A percentile compares a stretch with the other conserved stretches of the same genome.
These are phyloP conservation scores for Scaptomyza montana DNA, from an alignment of 1,140 invertebrate species.

Conservation along the genomic window DNA sequence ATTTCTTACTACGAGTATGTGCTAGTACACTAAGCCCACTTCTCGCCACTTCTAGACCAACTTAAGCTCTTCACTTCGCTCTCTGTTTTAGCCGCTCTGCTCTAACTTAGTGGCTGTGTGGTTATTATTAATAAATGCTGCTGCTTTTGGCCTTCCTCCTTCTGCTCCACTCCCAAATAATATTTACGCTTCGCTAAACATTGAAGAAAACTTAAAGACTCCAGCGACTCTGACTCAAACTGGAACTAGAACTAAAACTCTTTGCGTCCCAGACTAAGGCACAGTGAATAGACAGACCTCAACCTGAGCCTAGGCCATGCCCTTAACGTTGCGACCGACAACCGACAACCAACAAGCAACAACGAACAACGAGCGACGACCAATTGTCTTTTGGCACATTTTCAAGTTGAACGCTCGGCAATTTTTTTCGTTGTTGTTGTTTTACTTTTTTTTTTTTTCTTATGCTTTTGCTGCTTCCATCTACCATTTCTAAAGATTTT, in stretches of 20 bases:
- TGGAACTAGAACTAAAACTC: slow-evolving; percentile 43
- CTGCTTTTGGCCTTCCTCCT: slow-evolving; percentile 36
- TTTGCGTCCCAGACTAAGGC: slow-evolving; percentile 10
- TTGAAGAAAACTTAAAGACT: slow-evolving; percentile 72
- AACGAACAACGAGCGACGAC: slow-evolving; percentile 52
- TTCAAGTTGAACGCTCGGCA: slow-evolving; percentile 78
- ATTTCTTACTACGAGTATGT: slow-evolving; percentile 62
- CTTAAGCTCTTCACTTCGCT: slow-evolving; percentile 1
- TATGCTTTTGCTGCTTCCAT: slow-evolving; percentile 31
- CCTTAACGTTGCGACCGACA: slow-evolving; percentile 60
- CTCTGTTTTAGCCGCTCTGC: background rate
- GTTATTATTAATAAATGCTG: slow-evolving; percentile 81
- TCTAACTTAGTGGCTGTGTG: slow-evolving; percentile 30
- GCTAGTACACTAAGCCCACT: background rate
- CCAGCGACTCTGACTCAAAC: slow-evolving; percentile 37
- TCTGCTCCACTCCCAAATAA: slow-evolving; percentile 60
- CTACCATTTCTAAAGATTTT: slow-evolving; percentile 70
- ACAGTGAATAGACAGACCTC: slow-evolving; percentile 15
- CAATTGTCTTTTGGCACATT: slow-evolving; percentile 82
- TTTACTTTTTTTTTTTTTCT: slow-evolving; percentile 7
- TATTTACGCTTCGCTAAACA: slow-evolving; percentile 76
- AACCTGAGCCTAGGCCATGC: slow-evolving; percentile 53
- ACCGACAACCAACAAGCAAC: slow-evolving; percentile 39
- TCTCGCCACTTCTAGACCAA: slow-evolving; percentile 4
- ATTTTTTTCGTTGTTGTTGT: slow-evolving; percentile 30